These are phyloP conservation scores for Nasonia oneida DNA, from an alignment of 2,888 invertebrate species.

Conservation along the genomic window DNA sequence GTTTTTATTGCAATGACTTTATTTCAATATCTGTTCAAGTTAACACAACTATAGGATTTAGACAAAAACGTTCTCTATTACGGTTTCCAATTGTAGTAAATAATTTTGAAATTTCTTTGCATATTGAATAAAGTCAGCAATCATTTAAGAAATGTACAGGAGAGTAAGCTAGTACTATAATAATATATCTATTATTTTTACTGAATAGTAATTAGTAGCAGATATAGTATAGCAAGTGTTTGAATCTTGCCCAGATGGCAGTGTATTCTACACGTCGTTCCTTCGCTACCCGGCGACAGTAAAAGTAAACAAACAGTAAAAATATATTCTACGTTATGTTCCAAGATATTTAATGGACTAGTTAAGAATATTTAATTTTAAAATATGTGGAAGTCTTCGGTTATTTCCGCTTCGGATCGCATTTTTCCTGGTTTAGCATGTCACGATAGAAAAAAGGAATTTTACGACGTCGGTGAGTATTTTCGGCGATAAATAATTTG, in stretches of 20 bases:
- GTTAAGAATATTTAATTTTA: not conserved
- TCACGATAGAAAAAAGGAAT: constrained; percentile 73
- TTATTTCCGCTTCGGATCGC: constrained; percentile 79
- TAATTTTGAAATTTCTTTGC: too few species aligned
- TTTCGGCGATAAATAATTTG: constrained; percentile 16
- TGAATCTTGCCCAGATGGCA: constrained; percentile 29
- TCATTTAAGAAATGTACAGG: too few species aligned
- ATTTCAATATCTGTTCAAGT: not conserved
- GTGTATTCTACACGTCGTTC: not conserved
- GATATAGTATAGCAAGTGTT: not conserved
- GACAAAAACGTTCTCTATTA: too few species aligned
- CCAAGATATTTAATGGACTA: not conserved
- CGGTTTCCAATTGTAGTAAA: too few species aligned
- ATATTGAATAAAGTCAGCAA: too few species aligned
- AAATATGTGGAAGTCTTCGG: constrained; percentile 78
- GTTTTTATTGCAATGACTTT: not conserved
- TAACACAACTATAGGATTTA: too few species aligned
- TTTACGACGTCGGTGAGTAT: constrained; percentile 70
- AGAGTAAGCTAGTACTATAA: too few species aligned
- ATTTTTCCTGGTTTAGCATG: constrained; percentile 80
- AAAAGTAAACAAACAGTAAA: constrained; percentile 32
- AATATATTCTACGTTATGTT: not conserved
- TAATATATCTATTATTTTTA: too few species aligned
- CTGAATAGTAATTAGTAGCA: too few species aligned
- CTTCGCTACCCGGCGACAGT: constrained; percentile 24